These are phyloP conservation scores for Melipona quadrifasciata DNA, from an alignment of 1,140 invertebrate species.

Conservation along the genomic window DNA sequence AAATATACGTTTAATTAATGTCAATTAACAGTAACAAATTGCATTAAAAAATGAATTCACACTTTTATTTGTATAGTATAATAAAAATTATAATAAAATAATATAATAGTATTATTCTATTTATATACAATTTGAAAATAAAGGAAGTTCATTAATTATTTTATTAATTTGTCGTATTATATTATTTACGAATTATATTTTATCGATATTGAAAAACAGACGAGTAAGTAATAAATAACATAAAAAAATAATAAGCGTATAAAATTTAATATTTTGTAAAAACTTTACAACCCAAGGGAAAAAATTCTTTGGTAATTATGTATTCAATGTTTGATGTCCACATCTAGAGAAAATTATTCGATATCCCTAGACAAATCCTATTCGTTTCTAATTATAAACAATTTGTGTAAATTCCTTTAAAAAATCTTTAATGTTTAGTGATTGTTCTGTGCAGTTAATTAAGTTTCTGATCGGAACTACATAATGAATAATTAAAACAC, in stretches of 20 bases:
- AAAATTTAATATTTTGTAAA: background rate
- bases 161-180: background rate
- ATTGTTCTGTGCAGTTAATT: conserved; percentile 10
- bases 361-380: conserved; percentile 39
- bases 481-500: background rate
- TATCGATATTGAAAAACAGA: background rate
- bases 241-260: background rate
- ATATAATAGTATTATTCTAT: background rate
- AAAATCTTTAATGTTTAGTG: conserved; percentile 23
- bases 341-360: conserved; percentile 23
- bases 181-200: background rate
- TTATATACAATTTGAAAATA: conserved; percentile 1
- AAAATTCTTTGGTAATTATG: background rate
- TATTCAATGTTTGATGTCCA: background rate
- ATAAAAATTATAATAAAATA: background rate
- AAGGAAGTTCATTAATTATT: background rate
- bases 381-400: conserved; percentile 34
- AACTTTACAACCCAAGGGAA: background rate
- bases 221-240: background rate
- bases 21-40: too few species aligned
- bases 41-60: background rate
- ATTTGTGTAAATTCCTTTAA: conserved; percentile 16
- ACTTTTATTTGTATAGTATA: background rate
- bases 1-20: too few species aligned
- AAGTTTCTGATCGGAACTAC: background rate